phyloP scores from a whole-genome alignment of 1,140 invertebrate genomes.

The Mercenaria mercenaria region DNA sequence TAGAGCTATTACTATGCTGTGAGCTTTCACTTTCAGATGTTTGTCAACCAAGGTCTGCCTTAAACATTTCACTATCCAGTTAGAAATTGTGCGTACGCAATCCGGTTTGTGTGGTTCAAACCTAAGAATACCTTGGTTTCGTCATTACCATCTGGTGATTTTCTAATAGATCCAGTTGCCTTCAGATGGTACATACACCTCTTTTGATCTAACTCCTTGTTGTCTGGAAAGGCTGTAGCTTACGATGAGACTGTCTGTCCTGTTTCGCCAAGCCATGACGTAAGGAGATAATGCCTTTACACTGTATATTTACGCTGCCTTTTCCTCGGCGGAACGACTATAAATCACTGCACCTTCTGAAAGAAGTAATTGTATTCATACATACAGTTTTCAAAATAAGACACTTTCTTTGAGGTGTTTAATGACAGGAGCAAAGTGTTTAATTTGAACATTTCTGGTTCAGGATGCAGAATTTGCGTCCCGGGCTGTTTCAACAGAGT shows the following conservation, averaged over 20 bases:
- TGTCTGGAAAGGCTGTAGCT: conserved; percentile 20
- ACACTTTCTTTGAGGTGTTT: neutral
- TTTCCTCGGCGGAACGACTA: neutral
- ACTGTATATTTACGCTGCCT: neutral
- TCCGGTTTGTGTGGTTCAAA: neutral
- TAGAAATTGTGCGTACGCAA: neutral
- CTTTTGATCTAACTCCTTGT: conserved; percentile 20
- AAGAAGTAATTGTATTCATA: conserved; percentile 16
- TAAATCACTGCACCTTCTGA: conserved; percentile 37
- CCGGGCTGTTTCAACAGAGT: too few relatives aligned
- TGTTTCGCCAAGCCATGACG: conserved; percentile 17
- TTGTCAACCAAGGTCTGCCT: neutral
- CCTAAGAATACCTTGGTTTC: neutral
- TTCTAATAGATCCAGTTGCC: neutral
- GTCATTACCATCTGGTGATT: neutral
- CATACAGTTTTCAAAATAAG: conserved; percentile 14
- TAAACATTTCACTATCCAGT: neutral
- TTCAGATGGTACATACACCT: conserved; percentile 3
- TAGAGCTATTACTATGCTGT: too few relatives aligned
- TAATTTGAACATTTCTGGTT: too few relatives aligned
- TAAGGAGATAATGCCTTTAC: neutral
- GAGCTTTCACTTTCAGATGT: neutral
- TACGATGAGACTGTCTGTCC: conserved; percentile 1
- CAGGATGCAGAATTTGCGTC: too few relatives aligned
- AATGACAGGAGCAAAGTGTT: too few relatives aligned